phyloP scores from a whole-genome alignment of 2,888 invertebrate species.

The Palloptera scutellata region DNA sequence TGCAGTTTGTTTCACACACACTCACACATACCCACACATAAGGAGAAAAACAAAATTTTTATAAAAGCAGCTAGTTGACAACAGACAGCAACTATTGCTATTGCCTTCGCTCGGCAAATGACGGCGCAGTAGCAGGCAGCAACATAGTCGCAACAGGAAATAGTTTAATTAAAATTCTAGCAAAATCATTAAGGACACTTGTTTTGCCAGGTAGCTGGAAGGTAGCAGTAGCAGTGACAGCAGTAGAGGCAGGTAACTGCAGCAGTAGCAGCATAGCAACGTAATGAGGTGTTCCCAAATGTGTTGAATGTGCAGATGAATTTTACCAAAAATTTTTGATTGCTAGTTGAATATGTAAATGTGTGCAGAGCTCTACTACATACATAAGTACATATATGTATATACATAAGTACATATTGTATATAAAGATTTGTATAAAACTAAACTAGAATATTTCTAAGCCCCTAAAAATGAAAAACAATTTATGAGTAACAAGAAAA shows the following conservation, averaged over 20 bases:
- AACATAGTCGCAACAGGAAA: conserved; percentile 39
- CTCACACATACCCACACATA: conserved; percentile 2
- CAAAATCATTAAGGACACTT: conserved; percentile 52
- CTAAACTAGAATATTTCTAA: too few species aligned
- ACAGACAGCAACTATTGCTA: conserved; percentile 11
- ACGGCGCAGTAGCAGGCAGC: too few species aligned
- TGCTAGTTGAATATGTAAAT: too few species aligned
- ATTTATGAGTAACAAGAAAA: background rate
- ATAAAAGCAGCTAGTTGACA: conserved; percentile 9
- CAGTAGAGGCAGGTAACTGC: conserved; percentile 45
- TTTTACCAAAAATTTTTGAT: too few species aligned
- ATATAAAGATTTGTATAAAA: too few species aligned
- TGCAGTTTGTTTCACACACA: conserved; percentile 29
- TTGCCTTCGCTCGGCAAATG: conserved; percentile 1
- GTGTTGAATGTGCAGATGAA: too few species aligned
- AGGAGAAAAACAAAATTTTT: conserved; percentile 18
- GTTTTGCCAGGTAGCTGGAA: conserved; percentile 34
- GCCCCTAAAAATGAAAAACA: too few species aligned
- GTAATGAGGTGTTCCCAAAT: conserved; percentile 44
- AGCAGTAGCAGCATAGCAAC: conserved; percentile 32
- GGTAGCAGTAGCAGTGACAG: conserved; percentile 33
- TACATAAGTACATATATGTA: too few species aligned
- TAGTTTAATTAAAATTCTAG: conserved; percentile 51
- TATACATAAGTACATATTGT: too few species aligned
- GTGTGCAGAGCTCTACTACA: too few species aligned